A percentile compares a stretch with the other conserved stretches of the same genome.
phyloP scores from a whole-genome alignment of 2,888 invertebrate species.

The Ormyrus thymus region DNA sequence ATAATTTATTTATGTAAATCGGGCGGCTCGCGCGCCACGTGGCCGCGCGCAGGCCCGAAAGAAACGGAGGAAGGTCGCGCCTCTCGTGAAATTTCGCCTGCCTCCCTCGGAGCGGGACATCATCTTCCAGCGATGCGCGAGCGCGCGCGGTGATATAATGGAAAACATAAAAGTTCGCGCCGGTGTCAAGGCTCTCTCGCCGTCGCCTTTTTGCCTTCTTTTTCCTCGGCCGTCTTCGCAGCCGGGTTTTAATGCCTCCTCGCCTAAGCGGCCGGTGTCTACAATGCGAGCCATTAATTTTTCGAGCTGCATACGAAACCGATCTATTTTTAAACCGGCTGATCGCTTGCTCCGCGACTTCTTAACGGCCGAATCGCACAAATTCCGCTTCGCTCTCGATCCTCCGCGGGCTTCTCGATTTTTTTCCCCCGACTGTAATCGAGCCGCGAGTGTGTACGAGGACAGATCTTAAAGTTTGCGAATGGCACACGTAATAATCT shows the following conservation, averaged over 20 bases:
- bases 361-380: too few relatives aligned
- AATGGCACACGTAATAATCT: conserved; percentile 47
- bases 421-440: background rate
- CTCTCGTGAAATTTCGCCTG: background rate
- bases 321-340: too few relatives aligned
- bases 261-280: too few relatives aligned
- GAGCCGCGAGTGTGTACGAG: background rate
- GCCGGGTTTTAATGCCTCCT: too few relatives aligned
- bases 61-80: conserved; percentile 41
- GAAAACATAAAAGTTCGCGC: conserved; percentile 40
- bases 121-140: too few relatives aligned
- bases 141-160: background rate
- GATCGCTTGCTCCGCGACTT: too few relatives aligned
- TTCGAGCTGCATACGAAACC: too few relatives aligned
- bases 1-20: conserved; percentile 53
- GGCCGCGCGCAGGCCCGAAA: background rate
- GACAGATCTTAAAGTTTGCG: conserved; percentile 5
- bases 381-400: background rate
- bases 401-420: background rate
- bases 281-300: too few relatives aligned
- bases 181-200: conserved; percentile 36
- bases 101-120: too few relatives aligned
- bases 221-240: too few relatives aligned
- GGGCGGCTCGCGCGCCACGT: background rate
- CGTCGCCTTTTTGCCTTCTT: too few relatives aligned